phyloP scores from a whole-genome alignment of 2,888 invertebrate species.

The Lochmaea capreae region DNA sequence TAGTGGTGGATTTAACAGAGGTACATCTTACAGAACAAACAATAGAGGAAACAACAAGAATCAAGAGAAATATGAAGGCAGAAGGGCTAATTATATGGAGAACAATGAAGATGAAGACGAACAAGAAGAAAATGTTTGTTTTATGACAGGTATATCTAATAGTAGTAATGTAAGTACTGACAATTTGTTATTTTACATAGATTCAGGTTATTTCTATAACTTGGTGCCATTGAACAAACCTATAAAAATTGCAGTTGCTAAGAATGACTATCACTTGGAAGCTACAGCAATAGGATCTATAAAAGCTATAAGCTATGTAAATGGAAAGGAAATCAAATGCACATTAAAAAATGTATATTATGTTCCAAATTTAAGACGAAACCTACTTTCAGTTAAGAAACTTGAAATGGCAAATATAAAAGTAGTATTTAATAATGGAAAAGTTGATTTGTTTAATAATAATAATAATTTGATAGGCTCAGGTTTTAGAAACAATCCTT shows the following conservation, averaged over 20 bases:
- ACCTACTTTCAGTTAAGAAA: background rate
- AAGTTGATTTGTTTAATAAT: background rate
- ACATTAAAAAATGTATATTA: constrained; percentile 4
- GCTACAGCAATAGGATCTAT: constrained; percentile 18
- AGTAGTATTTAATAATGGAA: too few relatives aligned
- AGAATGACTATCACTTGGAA: constrained; percentile 17
- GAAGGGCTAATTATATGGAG: background rate
- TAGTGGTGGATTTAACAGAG: background rate
- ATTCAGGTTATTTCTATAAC: constrained; percentile 32
- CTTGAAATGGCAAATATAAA: background rate
- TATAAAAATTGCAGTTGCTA: constrained; percentile 33
- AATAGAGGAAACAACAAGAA: constrained; percentile 11
- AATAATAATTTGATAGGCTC: background rate
- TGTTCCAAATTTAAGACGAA: background rate
- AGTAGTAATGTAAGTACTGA: constrained; percentile 10
- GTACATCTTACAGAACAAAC: too few relatives aligned
- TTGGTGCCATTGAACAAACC: constrained; percentile 21
- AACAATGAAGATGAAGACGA: background rate
- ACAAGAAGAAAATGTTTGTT: background rate
- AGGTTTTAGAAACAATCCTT: background rate
- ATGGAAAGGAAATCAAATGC: constrained; percentile 5
- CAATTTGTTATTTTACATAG: constrained; percentile 33
- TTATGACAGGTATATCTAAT: background rate
- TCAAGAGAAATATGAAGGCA: background rate
- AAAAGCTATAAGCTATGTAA: constrained; percentile 12